Evolutionary conservation across 1,140 invertebrate genomes (phyloP), one percentile per base, ranked within the genome.

Genomic region (Drosophila virilis): DNA sequence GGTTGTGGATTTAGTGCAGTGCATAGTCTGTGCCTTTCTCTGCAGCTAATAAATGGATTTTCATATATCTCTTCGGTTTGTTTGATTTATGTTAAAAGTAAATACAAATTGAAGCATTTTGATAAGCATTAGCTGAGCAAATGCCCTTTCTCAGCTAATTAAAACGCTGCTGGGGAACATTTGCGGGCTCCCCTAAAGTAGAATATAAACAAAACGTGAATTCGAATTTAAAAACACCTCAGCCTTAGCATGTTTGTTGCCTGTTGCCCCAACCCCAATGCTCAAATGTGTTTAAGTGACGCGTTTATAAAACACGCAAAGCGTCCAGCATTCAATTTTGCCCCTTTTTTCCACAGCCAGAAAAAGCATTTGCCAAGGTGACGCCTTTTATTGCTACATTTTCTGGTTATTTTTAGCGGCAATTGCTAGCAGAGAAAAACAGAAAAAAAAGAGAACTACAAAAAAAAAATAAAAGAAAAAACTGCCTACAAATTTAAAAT

Each of bases 151-250:
- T n/a, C 12, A 8, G 12, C n/a, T 38, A 78, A 79, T 86, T 79
- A 72, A 83, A 88, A 74, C 83, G 72, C 79, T 83, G 83, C 79
- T 88, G 83, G 83, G 84, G 83, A 88, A 62, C 83, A 83, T 62
- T 89, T 71, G 8, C 8, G 45, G 22, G 12, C 48, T 38, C 40
- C 64, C 7, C 55, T 28, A 45, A 58, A 50, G 8, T 3, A 13
- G 9, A 13, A 46, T 5, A 8, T 17, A 64, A 78, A 68, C 43
- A 64, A 61, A 48, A 15, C 15, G 15, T 10, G 50, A 43, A 67
- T 59, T 58, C 54, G 55, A 74, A 65, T 58, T 62, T 28, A 65
- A 73, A 67, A 80, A 84, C 81, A 85, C 74, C 81, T 74, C 45
- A 72, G 71, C 1, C 40, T 77, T 52, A 51, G 33, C 57, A 59